Conservation (phyloP, 2,113 vertebrate species). For the Apteryx mantelli region DNA sequence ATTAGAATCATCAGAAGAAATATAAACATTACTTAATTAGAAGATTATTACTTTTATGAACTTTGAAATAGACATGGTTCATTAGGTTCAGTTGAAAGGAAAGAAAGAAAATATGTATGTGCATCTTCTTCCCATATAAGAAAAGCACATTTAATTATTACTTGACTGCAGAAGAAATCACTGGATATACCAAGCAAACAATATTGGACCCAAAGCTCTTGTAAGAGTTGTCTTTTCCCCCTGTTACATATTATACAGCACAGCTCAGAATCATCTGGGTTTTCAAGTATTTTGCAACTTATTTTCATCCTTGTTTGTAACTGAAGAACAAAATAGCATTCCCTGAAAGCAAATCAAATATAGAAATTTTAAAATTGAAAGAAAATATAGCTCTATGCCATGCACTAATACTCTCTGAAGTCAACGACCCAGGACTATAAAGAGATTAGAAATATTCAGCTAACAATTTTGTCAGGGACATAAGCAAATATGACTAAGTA, state of each 20-base stretch:
- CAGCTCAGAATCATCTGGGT: background rate
- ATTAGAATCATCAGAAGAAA: background rate
- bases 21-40: background rate
- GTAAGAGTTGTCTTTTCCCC: background rate
- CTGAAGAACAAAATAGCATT: background rate
- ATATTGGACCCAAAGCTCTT: background rate
- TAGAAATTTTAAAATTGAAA: background rate
- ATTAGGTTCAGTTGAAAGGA: background rate
- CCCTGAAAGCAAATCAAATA: background rate
- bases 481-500: background rate
- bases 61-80: background rate
- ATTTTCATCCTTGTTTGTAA: background rate
- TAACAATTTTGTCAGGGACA: background rate
- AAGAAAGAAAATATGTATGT: background rate
- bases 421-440: background rate
- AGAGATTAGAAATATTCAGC: background rate
- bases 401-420: background rate
- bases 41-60: background rate
- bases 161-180: background rate
- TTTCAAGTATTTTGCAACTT: background rate
- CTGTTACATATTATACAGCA: background rate
- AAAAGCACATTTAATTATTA: background rate
- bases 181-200: background rate
- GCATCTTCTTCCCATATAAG: background rate
- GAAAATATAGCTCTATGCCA: background rate